A percentile compares a stretch with the other conserved stretches of the same genome.
These are phyloP conservation scores for Papilio polytes DNA, from an alignment of 1,140 invertebrate genomes.

Conservation along the genomic window DNA sequence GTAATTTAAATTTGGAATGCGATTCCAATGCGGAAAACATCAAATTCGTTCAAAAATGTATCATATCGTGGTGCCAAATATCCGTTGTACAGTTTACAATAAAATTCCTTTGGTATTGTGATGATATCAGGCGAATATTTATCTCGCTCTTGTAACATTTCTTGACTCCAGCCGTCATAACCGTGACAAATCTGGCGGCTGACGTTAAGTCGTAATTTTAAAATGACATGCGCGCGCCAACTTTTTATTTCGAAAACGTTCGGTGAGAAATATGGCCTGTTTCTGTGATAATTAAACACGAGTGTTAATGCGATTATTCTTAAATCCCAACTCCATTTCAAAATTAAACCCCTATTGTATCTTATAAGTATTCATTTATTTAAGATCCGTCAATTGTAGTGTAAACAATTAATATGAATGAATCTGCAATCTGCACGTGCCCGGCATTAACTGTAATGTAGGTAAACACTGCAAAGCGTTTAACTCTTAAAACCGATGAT, in stretches of 20 bases:
- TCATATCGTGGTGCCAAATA: background rate
- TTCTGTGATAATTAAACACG: background rate
- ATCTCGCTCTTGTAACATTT: background rate
- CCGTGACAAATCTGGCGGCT: conserved; percentile 57
- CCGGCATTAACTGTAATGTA: background rate
- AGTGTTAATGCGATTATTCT: too few relatives aligned
- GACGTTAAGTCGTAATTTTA: conserved; percentile 52
- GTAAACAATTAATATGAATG: background rate
- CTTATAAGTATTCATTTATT: too few relatives aligned
- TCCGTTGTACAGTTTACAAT: background rate
- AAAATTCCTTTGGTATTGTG: background rate
- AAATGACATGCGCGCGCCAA: conserved; percentile 40
- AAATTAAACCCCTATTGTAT: too few relatives aligned
- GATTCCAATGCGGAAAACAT: background rate
- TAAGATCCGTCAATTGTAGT: background rate
- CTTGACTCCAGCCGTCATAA: conserved; percentile 5
- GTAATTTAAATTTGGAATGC: background rate
- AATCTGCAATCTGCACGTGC: conserved; percentile 15
- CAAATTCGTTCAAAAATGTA: background rate
- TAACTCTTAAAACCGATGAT: background rate
- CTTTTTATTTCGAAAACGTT: conserved; percentile 1
- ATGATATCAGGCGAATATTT: background rate
- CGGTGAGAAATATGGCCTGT: background rate
- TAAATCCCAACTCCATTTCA: too few relatives aligned
- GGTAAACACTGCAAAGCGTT: background rate